Conservation (phyloP, 2,113 vertebrate species). For the Glaucidium brasilianum region DNA sequence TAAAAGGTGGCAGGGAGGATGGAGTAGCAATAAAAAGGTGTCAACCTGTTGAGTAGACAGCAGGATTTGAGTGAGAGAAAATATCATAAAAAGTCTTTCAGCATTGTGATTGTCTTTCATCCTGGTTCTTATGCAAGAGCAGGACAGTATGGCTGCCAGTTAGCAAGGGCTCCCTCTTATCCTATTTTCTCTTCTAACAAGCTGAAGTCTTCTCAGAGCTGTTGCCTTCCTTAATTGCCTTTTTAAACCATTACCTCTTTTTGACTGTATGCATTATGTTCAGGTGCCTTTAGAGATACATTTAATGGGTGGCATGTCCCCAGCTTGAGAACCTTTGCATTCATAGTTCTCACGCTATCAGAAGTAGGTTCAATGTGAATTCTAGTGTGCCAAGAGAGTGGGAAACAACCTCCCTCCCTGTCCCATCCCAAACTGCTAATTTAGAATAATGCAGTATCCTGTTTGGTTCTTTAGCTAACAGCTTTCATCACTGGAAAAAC, state of each 20-base stretch:
- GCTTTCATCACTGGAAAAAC: neutral
- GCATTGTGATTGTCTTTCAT: neutral
- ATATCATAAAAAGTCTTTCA: neutral
- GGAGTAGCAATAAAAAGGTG: neutral
- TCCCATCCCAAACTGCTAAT: neutral
- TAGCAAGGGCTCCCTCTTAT: neutral
- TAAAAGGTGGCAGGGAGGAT: neutral
- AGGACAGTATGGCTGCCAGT: neutral
- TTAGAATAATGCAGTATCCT: neutral
- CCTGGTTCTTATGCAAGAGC: neutral
- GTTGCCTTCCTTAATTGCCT: neutral
- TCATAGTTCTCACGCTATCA: fast-evolving
- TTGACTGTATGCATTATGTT: neutral
- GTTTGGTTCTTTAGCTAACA: neutral
- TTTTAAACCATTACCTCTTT: neutral
- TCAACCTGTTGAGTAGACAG: neutral
- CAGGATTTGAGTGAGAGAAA: neutral
- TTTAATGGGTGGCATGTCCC: neutral
- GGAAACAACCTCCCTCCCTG: neutral
- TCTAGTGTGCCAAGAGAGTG: neutral
- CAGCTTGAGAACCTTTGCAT: neutral
- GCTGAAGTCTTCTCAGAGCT: neutral
- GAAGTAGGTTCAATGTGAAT: neutral
- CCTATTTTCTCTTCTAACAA: neutral
- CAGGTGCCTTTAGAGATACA: neutral